Percentiles rank a stretch among this genome's conserved stretches.
phyloP scores from a whole-genome alignment of 2,888 invertebrate species.

The Atrina japonica region DNA sequence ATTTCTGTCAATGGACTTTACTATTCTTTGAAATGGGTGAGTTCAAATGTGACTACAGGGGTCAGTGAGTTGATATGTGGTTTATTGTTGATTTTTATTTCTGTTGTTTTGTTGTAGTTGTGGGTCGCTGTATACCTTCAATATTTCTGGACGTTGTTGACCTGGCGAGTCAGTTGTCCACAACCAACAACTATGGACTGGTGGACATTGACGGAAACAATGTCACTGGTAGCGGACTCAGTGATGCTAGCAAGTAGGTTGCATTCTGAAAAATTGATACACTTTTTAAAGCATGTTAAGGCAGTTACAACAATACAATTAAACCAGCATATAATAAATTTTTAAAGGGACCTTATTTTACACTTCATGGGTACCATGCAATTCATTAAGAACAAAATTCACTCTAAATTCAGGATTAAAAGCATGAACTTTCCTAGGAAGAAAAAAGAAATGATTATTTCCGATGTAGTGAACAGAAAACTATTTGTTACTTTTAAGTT shows the following conservation, averaged over 20 bases:
- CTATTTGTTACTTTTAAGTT: too few relatives aligned
- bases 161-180: slow-evolving; percentile 56
- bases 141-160: slow-evolving; percentile 64
- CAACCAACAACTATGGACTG: slow-evolving; percentile 41
- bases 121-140: slow-evolving; percentile 84
- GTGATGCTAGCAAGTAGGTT: slow-evolving; percentile 77
- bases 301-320: too few relatives aligned
- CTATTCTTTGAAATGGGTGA: background rate
- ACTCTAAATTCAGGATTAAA: too few relatives aligned
- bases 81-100: background rate
- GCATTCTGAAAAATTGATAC: background rate
- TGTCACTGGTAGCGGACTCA: slow-evolving; percentile 80
- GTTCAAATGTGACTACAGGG: background rate
- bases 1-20: background rate
- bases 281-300: too few relatives aligned
- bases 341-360: background rate
- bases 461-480: too few relatives aligned
- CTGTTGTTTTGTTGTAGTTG: slow-evolving; percentile 79
- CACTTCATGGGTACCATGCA: too few relatives aligned
- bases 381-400: too few relatives aligned
- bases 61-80: background rate
- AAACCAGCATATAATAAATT: background rate
- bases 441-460: too few relatives aligned
- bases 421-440: too few relatives aligned
- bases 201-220: slow-evolving; percentile 51